These are phyloP conservation scores for Aldabrachelys gigantea DNA, from an alignment of 2,113 vertebrate genomes.

Conservation along the genomic window DNA sequence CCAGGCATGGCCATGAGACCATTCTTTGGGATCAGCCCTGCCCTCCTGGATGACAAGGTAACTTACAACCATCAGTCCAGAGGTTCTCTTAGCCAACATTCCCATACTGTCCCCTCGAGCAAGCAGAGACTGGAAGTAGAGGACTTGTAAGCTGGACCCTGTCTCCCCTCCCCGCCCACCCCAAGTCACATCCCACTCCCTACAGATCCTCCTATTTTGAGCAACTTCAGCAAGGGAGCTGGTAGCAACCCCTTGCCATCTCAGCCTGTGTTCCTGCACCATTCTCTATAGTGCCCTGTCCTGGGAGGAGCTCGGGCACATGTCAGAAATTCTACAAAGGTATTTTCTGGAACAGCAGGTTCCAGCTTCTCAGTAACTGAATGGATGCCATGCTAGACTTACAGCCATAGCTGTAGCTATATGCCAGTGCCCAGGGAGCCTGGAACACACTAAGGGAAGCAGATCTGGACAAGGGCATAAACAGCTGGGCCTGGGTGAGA, in stretches of 20 bases:
- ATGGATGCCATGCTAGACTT: neutral
- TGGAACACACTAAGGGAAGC: neutral
- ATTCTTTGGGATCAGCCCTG: slow-evolving; percentile 84
- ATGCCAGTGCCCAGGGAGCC: neutral
- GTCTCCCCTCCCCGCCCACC: rapidly evolving
- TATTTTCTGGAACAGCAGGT: neutral
- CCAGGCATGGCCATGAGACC: slow-evolving; percentile 87
- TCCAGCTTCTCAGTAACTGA: neutral
- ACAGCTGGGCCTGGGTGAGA: neutral
- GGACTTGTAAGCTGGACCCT: neutral
- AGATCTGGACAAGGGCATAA: neutral
- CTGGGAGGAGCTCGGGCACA: neutral
- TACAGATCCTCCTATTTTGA: neutral
- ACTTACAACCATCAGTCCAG: neutral
- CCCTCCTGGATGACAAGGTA: slow-evolving; percentile 83
- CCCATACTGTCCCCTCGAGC: neutral
- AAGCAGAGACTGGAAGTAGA: rapidly evolving
- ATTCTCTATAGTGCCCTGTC: neutral
- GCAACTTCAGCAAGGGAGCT: neutral
- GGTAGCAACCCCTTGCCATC: neutral
- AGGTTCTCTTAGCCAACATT: rapidly evolving
- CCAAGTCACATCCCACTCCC: neutral
- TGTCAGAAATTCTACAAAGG: neutral
- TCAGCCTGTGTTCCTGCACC: neutral
- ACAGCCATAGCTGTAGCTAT: neutral